phyloP scores from a whole-genome alignment of 2,797 vertebrate genomes.

The Hippocampus kuda region DNA sequence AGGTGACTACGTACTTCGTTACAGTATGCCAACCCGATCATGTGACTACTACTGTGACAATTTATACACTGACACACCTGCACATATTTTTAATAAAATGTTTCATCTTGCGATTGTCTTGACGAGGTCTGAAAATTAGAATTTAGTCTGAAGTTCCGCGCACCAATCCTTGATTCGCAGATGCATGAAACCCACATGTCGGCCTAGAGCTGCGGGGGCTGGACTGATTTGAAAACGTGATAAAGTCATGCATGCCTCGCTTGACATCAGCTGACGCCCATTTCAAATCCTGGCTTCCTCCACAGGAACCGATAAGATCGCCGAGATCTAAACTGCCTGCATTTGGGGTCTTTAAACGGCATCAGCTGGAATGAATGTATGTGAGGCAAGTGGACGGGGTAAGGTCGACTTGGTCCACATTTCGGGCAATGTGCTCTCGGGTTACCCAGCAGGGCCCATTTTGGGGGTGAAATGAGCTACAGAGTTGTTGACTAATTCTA shows the following conservation, averaged over 20 bases:
- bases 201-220: background rate
- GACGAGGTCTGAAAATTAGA: background rate
- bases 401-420: slow-evolving; percentile 19
- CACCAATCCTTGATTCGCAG: background rate
- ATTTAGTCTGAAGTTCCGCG: background rate
- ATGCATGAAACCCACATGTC: background rate
- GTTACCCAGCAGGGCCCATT: slow-evolving; percentile 17
- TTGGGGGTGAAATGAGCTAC: slow-evolving; percentile 34
- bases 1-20: background rate
- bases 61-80: background rate
- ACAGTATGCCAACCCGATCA: background rate
- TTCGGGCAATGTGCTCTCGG: slow-evolving; percentile 44
- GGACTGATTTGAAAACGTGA: background rate
- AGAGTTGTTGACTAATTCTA: slow-evolving; percentile 39
- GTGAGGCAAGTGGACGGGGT: background rate
- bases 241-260: background rate
- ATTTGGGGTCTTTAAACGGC: background rate
- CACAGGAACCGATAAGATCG: background rate
- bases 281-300: background rate
- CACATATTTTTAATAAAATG: background rate
- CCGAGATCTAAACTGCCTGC: background rate
- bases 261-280: background rate
- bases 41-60: background rate
- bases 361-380: background rate
- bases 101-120: background rate